Percentiles rank a stretch among this genome's conserved stretches.
Evolutionary conservation across 2,888 invertebrate genomes (phyloP).

Genomic region (Caenorhabditis doughertyi): DNA sequence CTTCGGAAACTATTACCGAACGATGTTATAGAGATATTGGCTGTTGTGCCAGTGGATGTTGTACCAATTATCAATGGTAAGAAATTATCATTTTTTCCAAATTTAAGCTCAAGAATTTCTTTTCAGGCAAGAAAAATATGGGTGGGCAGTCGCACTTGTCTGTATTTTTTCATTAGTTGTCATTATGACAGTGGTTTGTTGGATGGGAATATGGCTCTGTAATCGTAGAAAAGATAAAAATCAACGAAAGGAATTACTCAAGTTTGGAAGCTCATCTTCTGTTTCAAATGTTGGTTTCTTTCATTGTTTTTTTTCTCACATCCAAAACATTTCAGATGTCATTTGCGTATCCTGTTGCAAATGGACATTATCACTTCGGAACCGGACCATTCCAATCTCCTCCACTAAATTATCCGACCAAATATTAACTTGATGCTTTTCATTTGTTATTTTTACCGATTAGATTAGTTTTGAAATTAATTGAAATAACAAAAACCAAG

Average conservation of each 20-base stretch:
- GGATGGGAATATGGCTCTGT: constrained; percentile 74
- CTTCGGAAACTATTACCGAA: constrained; percentile 68
- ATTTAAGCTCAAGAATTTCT: background rate
- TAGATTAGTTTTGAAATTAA: constrained; percentile 6
- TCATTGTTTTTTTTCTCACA: background rate
- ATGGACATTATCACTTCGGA: constrained; percentile 70
- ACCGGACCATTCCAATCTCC: constrained; percentile 74
- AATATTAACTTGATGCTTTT: constrained; percentile 44
- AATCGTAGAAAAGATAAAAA: constrained; percentile 70
- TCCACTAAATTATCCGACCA: constrained; percentile 67
- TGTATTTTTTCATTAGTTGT: constrained; percentile 74
- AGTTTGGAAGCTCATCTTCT: constrained; percentile 67
- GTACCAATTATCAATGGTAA: constrained; percentile 72
- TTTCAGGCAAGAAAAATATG: constrained; percentile 74
- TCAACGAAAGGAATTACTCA: constrained; percentile 61
- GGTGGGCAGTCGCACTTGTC: constrained; percentile 75
- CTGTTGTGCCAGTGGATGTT: constrained; percentile 73
- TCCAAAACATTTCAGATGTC: constrained; percentile 65
- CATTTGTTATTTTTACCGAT: background rate
- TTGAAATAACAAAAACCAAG: constrained; percentile 17
- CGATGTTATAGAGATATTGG: constrained; percentile 76
- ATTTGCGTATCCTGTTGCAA: constrained; percentile 68
- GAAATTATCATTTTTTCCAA: background rate
- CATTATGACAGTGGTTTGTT: constrained; percentile 69
- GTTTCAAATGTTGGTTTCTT: constrained; percentile 67